These are phyloP conservation scores for Hyperoodon ampullatus DNA, from an alignment of 2,113 vertebrate genomes.

Conservation along the genomic window DNA sequence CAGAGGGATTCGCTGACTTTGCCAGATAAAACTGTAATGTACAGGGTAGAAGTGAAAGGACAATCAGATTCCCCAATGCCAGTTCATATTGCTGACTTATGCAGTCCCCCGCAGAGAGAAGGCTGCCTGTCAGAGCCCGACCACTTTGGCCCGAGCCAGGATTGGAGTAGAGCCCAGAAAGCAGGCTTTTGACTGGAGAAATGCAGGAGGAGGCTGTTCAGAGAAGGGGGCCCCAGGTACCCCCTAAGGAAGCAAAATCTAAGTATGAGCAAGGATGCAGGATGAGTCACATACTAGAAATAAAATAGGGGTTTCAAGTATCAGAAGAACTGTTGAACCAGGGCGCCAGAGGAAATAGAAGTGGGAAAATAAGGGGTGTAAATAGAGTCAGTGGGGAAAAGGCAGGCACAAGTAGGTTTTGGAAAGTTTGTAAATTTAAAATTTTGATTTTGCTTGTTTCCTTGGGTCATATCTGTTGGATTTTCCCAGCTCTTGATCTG, in stretches of 20 bases:
- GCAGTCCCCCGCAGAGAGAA: neutral
- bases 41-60: neutral
- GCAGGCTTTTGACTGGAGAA: neutral
- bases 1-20: neutral
- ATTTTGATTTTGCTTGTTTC: neutral
- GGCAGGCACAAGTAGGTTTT: neutral
- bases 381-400: neutral
- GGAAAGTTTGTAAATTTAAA: neutral
- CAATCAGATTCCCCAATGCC: rapidly evolving
- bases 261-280: neutral
- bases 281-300: neutral
- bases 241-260: neutral
- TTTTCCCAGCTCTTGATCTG: neutral
- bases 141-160: neutral
- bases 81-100: neutral
- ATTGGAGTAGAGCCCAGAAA: neutral
- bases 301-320: neutral
- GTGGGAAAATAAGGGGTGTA: neutral
- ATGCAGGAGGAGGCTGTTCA: neutral
- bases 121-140: neutral
- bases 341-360: neutral
- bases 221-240: neutral
- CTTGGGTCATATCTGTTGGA: neutral
- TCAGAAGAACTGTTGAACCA: neutral
- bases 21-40: neutral